These are phyloP conservation scores for Trididemnum clinides DNA, from an alignment of 23 tunicate species.

Conservation along the genomic window DNA sequence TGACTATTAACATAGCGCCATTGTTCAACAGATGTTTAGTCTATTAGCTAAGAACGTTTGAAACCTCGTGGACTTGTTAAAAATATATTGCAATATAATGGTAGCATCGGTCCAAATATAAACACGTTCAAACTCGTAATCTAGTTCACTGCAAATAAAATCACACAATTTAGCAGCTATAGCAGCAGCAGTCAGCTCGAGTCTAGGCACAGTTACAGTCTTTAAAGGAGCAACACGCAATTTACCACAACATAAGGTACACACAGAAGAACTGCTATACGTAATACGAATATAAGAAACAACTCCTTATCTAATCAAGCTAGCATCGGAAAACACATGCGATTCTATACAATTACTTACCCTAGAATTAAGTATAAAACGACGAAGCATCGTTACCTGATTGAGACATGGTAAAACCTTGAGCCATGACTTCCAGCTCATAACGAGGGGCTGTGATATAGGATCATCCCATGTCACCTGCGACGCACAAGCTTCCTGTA, in stretches of 20 bases:
- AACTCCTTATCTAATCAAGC: not conserved
- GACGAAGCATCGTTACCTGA: not conserved
- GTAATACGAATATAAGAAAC: not conserved
- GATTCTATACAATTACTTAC: not conserved
- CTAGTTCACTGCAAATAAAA: not conserved
- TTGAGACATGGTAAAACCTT: not conserved
- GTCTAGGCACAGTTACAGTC: not conserved
- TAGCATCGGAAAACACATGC: conserved; percentile 4
- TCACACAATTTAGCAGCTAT: not conserved
- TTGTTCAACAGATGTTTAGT: not conserved
- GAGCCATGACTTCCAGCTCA: not conserved
- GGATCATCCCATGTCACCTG: conserved; percentile 9
- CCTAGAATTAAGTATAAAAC: not conserved
- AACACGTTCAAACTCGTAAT: not conserved
- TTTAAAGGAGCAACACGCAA: not conserved
- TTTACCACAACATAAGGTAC: not conserved
- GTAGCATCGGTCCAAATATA: no score
- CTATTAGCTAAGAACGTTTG: conserved; percentile 10
- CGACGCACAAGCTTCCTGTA: not conserved
- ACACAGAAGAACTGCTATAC: not conserved
- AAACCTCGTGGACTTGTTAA: not conserved
- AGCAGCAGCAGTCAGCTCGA: conserved; percentile 13
- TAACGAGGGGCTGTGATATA: not conserved
- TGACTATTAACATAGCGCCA: not conserved
- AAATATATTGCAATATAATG: not conserved